Evolutionary conservation across 1,140 invertebrate species (phyloP).

Genomic region (Pristionchus pacificus): DNA sequence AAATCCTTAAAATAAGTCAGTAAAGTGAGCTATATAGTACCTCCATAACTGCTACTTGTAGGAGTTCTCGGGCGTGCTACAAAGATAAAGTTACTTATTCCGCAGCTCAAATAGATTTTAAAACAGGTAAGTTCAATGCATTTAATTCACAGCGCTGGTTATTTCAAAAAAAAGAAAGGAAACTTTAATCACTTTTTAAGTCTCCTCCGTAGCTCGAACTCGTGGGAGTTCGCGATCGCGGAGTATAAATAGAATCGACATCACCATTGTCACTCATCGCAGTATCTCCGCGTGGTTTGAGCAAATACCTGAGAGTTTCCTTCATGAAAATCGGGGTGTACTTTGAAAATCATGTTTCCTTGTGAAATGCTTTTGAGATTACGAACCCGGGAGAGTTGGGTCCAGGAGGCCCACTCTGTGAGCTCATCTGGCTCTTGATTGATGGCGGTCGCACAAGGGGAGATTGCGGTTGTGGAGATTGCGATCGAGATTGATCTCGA

Average conservation of each 20-base stretch:
- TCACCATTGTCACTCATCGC: slow-evolving; percentile 55
- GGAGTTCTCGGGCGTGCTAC: not conserved
- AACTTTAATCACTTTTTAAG: too few species aligned
- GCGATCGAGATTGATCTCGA: slow-evolving; percentile 46
- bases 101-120: too few species aligned
- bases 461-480: slow-evolving; percentile 55
- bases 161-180: too few species aligned
- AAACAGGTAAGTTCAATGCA: too few species aligned
- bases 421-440: slow-evolving; percentile 52
- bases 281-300: slow-evolving; percentile 53
- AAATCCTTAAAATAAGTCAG: too few species aligned
- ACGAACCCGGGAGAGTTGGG: slow-evolving; percentile 48
- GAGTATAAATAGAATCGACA: slow-evolving; percentile 54
- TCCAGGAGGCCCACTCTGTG: slow-evolving; percentile 52
- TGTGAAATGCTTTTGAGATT: not conserved
- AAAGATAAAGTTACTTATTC: not conserved
- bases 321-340: too few species aligned
- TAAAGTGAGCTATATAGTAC: slow-evolving; percentile 21
- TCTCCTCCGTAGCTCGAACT: slow-evolving; percentile 45
- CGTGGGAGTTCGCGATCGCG: slow-evolving; percentile 52
- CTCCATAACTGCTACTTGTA: not conserved
- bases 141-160: too few species aligned
- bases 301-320: slow-evolving; percentile 33
- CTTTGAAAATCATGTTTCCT: too few species aligned
- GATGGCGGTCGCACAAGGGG: slow-evolving; percentile 53